phyloP scores from a whole-genome alignment of 2,113 vertebrate species.

The Bungarus multicinctus region DNA sequence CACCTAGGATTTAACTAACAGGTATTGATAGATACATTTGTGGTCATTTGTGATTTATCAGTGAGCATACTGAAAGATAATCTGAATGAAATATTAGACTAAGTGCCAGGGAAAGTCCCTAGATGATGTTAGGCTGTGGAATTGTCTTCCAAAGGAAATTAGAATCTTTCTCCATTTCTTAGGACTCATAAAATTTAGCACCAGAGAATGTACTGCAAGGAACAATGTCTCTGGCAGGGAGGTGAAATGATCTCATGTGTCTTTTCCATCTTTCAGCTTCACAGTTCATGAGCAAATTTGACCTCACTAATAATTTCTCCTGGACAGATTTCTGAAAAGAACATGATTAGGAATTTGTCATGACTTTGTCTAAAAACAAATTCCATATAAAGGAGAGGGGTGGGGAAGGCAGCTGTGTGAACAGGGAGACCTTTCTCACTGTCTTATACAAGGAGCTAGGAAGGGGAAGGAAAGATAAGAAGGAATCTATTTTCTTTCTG shows the following conservation, averaged over 20 bases:
- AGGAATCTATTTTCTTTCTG: background rate
- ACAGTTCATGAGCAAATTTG: constrained; percentile 30
- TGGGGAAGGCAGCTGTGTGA: background rate
- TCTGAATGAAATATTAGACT: background rate
- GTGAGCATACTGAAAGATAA: constrained; percentile 15
- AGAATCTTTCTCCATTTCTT: constrained; percentile 38
- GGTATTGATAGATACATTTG: background rate
- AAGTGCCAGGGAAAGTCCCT: constrained; percentile 35
- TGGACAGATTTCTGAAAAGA: constrained; percentile 31
- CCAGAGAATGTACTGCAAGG: constrained; percentile 42
- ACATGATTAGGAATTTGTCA: background rate
- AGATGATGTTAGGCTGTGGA: background rate
- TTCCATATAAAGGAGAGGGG: background rate
- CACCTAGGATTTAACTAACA: background rate
- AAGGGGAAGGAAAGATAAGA: background rate
- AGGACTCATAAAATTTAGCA: constrained; percentile 37
- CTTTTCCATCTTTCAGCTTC: constrained; percentile 46
- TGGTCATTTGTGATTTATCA: constrained; percentile 6
- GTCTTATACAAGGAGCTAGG: background rate
- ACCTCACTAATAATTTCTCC: constrained; percentile 22
- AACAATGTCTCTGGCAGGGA: constrained; percentile 37
- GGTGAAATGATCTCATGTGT: constrained; percentile 45
- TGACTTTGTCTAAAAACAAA: background rate
- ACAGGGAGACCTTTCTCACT: background rate
- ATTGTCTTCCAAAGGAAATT: constrained; percentile 42